A percentile compares a stretch with the other conserved stretches of the same genome.
Conservation (phyloP, 2,888 invertebrate species). For the Psylliodes chrysocephalus region DNA sequence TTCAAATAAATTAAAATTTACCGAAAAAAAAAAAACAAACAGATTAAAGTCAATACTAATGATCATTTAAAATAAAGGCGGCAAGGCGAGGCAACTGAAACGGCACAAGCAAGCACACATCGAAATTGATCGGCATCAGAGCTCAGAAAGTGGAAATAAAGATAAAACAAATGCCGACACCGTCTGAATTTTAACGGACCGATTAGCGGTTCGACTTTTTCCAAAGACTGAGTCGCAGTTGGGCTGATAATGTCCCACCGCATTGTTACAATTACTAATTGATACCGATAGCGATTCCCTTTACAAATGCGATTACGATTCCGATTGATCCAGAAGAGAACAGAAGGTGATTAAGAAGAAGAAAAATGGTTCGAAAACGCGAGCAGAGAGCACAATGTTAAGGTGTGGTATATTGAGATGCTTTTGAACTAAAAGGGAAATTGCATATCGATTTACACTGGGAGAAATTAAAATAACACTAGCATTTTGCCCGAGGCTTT, state of each 20-base stretch:
- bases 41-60: background rate
- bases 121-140: conserved; percentile 27
- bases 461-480: too few relatives aligned
- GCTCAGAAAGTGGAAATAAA: conserved; percentile 52
- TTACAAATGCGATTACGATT: conserved; percentile 7
- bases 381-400: conserved; percentile 7
- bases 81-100: background rate
- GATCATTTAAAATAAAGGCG: conserved; percentile 4
- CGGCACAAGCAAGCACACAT: conserved; percentile 1
- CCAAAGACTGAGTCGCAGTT: conserved; percentile 7
- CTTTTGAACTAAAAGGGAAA: background rate
- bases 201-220: conserved; percentile 52
- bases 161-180: conserved; percentile 53
- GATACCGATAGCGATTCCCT: conserved; percentile 46
- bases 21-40: too few relatives aligned
- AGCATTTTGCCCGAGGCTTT: too few relatives aligned
- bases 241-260: conserved; percentile 50
- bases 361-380: conserved; percentile 35
- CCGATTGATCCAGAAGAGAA: conserved; percentile 14
- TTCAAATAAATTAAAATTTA: too few relatives aligned
- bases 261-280: conserved; percentile 57
- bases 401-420: conserved; percentile 3
- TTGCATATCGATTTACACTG: background rate
- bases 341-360: conserved; percentile 44
- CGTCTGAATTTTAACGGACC: conserved; percentile 56